Evolutionary conservation across 2,113 vertebrate species (phyloP), one percentile per base, ranked within the genome.

Genomic region (Phalacrocorax pelagicus): DNA sequence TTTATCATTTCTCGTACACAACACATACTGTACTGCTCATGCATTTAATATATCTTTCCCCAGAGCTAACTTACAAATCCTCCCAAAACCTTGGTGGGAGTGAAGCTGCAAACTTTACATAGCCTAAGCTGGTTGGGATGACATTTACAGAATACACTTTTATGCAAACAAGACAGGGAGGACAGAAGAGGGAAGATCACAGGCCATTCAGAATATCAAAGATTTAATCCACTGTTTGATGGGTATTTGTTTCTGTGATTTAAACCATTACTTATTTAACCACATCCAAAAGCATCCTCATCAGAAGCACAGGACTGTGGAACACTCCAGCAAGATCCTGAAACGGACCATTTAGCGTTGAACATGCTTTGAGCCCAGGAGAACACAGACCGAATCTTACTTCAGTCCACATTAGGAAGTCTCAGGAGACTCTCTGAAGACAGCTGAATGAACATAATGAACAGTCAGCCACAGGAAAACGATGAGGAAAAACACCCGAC

Each of bases 401-500:
- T 87, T 87, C 94, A 73, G 51, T 81, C 70, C 3, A 9, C 79
- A 62, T 75, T 55, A 86, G 34, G 16, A 80, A 88, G 46, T 63
- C 97, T 87, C 86, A 51, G 70, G 74, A 90, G 92, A 55, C 32
- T 66, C 67, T 84, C 89, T 84, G 85, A 89, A 94, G 91, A 26
- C 81, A 95, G 89, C 81, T 92, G 94, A 95, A 96, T 82, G 74
- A 94, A 82, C 34, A 6, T 62, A 95, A 91, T 46, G 61, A 95
- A 94, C 67, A 80, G 84, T 66, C 78, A 96, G 94, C 54, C 84
- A 71, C 84, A 80, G 58, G 63, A 85, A 91, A 72, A 92, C 0
- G 3, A 81, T 8, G 81, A 96, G 69, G 79, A 89, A 89, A 96
- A 95, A 77, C 72, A 77, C 46, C 81, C 84, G 93, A 90, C 81